phyloP scores from a whole-genome alignment of 1,140 invertebrate species.

The Cheumatopsyche charites region DNA sequence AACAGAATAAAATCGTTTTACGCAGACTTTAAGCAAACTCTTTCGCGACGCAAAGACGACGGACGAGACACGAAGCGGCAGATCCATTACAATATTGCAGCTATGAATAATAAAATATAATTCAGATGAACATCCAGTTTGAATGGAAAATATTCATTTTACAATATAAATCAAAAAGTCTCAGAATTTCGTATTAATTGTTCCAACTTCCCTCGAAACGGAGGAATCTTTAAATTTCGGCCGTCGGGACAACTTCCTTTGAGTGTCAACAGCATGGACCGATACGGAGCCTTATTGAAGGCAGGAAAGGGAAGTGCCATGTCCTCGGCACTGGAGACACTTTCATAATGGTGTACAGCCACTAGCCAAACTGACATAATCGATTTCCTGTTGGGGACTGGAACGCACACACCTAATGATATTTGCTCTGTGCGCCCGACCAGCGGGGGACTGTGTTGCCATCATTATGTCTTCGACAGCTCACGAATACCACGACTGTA shows the following conservation, averaged over 20 bases:
- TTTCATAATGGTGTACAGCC: slow-evolving; percentile 38
- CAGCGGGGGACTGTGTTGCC: neutral
- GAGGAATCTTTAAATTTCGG: too few species aligned
- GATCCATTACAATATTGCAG: too few species aligned
- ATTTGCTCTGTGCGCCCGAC: slow-evolving; percentile 36
- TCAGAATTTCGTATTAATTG: neutral
- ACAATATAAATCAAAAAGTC: neutral
- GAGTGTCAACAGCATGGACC: slow-evolving; percentile 25
- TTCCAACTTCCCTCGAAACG: neutral
- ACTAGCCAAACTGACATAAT: slow-evolving; percentile 45
- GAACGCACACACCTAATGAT: slow-evolving; percentile 40
- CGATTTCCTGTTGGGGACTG: slow-evolving; percentile 43
- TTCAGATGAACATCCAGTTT: too few species aligned
- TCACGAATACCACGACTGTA: neutral
- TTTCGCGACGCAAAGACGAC: neutral
- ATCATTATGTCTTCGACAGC: neutral
- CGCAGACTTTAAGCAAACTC: slow-evolving; percentile 37
- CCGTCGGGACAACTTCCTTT: slow-evolving; percentile 14
- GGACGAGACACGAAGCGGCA: too few species aligned
- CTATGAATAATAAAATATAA: too few species aligned
- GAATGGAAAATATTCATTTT: too few species aligned
- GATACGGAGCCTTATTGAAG: slow-evolving; percentile 11
- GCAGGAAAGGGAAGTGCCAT: slow-evolving; percentile 19
- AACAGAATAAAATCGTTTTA: neutral
- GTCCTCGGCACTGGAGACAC: slow-evolving; percentile 29